These are phyloP conservation scores for Antheraea pernyi DNA, from an alignment of 1,140 invertebrate species.

Conservation along the genomic window DNA sequence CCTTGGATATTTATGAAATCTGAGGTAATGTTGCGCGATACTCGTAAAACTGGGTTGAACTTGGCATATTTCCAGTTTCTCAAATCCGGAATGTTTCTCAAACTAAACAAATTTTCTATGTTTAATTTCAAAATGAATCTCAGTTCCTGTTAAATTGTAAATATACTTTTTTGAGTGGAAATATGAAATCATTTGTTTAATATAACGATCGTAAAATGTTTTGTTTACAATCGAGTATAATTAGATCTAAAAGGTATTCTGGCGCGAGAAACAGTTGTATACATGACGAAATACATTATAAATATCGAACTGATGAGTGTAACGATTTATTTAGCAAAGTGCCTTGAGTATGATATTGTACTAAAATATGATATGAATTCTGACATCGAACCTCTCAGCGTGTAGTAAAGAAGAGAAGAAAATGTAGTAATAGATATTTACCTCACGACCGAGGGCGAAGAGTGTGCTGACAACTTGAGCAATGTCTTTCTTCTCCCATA, in stretches of 20 bases:
- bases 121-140: conserved; percentile 27
- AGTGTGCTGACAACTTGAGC: conserved; percentile 95
- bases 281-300: background rate
- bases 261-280: background rate
- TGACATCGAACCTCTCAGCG: background rate
- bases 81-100: conserved; percentile 51
- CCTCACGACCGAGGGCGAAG: conserved; percentile 94
- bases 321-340: background rate
- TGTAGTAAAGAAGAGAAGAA: background rate
- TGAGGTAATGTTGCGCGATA: conserved; percentile 68
- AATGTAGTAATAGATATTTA: conserved; percentile 74
- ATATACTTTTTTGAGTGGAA: conserved; percentile 28
- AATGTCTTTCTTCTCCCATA: conserved; percentile 97
- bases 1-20: conserved; percentile 72
- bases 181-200: too few species aligned
- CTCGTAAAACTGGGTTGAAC: conserved; percentile 62
- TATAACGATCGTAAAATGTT: background rate
- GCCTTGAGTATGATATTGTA: background rate
- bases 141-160: conserved; percentile 13
- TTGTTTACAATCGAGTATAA: background rate
- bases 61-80: conserved; percentile 61
- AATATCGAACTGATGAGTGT: conserved; percentile 2
- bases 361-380: background rate
- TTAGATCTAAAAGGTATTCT: background rate
- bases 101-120: conserved; percentile 55